Evolutionary conservation across 2,113 vertebrate genomes (phyloP), one percentile per base, ranked within the genome.

Genomic region (Carassius gibelio): DNA sequence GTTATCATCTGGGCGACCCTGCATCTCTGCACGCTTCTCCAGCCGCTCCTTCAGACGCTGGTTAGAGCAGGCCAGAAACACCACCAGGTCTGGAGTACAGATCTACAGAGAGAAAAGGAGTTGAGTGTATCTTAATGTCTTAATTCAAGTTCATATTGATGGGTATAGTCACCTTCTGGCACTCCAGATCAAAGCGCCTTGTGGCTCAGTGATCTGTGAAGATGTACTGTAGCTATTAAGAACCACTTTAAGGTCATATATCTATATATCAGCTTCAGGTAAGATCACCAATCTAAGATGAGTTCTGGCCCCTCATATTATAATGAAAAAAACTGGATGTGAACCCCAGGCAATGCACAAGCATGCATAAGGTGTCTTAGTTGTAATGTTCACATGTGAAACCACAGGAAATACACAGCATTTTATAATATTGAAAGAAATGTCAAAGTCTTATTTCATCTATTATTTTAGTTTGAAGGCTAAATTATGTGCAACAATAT

Each of bases 1-100:
- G 89, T 99, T 99, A 93, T 99, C 98, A 3, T 99, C 98, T 0
- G 98, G 98, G 14, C 98, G 94, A 0, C 98, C 98, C 83, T 99
- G 98, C 86, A 97, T 97, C 85, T 98, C 97, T 0, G 97, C 97
- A 1, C 98, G 94, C 85, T 95, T 97, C 92, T 96, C 94, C 84
- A 99, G 91, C 17, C 98, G 94, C 90, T 99, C 97, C 91, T 97
- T 98, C 92, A 99, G 94, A 45, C 93, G 96, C 91, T 97, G 96
- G 90, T 95, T 99, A 86, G 96, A 94, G 81, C 97, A 99, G 66
- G 98, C 94, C 92, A 99, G 93, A 91, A 98, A 99, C 36, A 99
- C 95, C 88, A 99, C 98, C 90, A 99, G 94, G 93, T 99, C 98
- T 0, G 98, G 98, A 19, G 95, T 97, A 84, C 98, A 99, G 88